These are phyloP conservation scores for Platysternon megacephalum DNA, from an alignment of 2,113 vertebrate genomes.

Conservation along the genomic window DNA sequence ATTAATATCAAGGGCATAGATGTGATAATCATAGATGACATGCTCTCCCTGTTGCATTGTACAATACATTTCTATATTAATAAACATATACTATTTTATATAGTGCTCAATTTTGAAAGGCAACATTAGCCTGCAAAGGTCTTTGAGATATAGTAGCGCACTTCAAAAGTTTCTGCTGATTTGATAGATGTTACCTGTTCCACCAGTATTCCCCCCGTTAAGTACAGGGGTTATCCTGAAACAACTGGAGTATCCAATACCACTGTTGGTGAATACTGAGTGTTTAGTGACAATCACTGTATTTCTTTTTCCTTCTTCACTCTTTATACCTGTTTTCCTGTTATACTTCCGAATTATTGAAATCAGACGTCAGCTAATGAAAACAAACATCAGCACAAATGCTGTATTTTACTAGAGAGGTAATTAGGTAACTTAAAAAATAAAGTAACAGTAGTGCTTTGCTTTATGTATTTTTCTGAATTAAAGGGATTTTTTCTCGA, in stretches of 20 bases:
- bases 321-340: neutral
- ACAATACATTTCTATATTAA: neutral
- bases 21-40: neutral
- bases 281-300: neutral
- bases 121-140: neutral
- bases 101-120: constrained; percentile 15
- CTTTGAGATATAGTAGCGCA: neutral
- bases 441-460: neutral
- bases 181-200: neutral
- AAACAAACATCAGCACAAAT: neutral
- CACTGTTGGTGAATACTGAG: neutral
- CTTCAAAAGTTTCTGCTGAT: neutral
- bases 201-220: neutral
- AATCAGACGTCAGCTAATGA: neutral
- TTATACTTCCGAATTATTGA: neutral
- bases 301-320: neutral
- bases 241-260: neutral
- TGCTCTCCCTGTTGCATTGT: neutral
- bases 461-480: neutral
- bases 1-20: neutral
- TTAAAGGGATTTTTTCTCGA: neutral
- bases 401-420: neutral
- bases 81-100: neutral
- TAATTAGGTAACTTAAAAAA: neutral
- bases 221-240: neutral